Conservation (phyloP, 2,113 vertebrate species). For the Arvicanthis niloticus region DNA sequence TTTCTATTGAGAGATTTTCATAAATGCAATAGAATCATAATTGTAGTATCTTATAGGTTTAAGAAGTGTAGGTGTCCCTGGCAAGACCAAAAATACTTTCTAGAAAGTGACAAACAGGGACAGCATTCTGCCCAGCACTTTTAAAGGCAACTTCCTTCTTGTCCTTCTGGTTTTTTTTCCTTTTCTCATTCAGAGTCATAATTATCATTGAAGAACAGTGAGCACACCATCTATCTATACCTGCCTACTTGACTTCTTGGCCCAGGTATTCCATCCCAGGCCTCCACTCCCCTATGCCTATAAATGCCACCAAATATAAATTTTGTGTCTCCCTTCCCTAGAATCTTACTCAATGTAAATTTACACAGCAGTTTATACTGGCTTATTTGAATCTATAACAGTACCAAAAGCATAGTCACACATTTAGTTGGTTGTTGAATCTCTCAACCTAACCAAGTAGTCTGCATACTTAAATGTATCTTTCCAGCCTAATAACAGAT, state of each 20-base stretch:
- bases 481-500: too few species aligned
- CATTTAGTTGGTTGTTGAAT: not conserved
- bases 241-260: not conserved
- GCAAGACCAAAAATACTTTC: not conserved
- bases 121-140: not conserved
- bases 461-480: not conserved
- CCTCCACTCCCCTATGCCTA: too few species aligned
- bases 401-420: not conserved
- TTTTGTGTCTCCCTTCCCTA: not conserved
- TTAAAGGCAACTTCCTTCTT: not conserved
- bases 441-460: not conserved
- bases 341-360: not conserved
- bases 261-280: too few species aligned
- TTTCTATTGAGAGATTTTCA: not conserved
- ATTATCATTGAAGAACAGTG: not conserved
- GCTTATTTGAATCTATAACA: not conserved
- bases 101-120: not conserved
- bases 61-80: not conserved
- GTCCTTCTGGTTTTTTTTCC: rapidly evolving
- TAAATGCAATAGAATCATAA: not conserved
- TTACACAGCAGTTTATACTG: not conserved
- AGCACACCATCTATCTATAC: not conserved
- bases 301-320: not conserved
- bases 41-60: not conserved
- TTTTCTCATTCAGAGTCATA: not conserved